Percentiles rank a stretch among this genome's conserved stretches.
These are phyloP conservation scores for Pseudocheirus occidentalis DNA, from an alignment of 2,797 vertebrate genomes.

Conservation along the genomic window DNA sequence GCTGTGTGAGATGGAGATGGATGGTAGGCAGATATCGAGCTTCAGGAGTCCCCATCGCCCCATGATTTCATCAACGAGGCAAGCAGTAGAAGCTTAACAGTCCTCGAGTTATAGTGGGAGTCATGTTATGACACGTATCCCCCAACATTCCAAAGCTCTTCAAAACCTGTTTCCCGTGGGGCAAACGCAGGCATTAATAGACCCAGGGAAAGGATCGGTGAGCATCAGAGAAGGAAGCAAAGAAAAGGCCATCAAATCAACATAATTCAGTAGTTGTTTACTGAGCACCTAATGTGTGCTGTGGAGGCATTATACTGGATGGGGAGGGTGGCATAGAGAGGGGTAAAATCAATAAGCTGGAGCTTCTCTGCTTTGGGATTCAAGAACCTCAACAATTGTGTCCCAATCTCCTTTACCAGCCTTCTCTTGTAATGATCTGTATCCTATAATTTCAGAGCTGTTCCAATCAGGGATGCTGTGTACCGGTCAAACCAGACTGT, in stretches of 20 bases:
- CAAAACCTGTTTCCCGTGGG: constrained; percentile 61
- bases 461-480: background rate
- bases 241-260: background rate
- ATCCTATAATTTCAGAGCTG: background rate
- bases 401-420: background rate
- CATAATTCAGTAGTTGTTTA: background rate
- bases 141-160: constrained; percentile 76
- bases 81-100: constrained; percentile 78
- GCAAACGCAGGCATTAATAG: constrained; percentile 39
- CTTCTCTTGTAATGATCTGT: background rate
- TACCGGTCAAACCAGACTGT: background rate
- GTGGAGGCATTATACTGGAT: background rate
- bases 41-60: constrained; percentile 35
- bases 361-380: background rate
- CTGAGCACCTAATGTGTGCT: background rate
- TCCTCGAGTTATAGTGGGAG: constrained; percentile 73
- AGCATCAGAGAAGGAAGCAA: background rate
- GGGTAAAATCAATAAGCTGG: background rate
- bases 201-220: background rate
- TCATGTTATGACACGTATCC: constrained; percentile 78
- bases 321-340: background rate
- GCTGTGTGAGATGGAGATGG: constrained; percentile 70
- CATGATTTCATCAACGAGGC: constrained; percentile 76
- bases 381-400: background rate
- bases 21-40: constrained; percentile 73